These are phyloP conservation scores for Diarsia rubi DNA, from an alignment of 2,888 invertebrate genomes.

Conservation along the genomic window DNA sequence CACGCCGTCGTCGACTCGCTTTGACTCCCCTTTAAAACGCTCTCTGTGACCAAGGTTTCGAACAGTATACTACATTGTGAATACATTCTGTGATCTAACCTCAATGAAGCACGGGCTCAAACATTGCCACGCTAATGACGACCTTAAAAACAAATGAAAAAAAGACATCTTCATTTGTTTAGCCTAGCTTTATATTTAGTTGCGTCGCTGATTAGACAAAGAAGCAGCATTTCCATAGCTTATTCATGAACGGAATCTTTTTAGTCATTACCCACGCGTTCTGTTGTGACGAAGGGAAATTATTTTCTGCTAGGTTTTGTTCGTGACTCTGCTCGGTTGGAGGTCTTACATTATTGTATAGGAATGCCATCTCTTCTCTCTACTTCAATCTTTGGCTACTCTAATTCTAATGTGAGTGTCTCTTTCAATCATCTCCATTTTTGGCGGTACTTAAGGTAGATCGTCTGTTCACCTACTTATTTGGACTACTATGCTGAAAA, in stretches of 20 bases:
- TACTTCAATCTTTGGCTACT: no score
- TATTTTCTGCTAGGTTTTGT: not conserved
- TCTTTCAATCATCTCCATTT: no score
- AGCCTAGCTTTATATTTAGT: constrained; percentile 34
- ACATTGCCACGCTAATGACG: constrained; percentile 48
- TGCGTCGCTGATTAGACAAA: constrained; percentile 63
- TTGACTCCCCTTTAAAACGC: not conserved
- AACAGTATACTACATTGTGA: not conserved
- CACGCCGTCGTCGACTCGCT: no score
- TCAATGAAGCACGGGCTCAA: constrained; percentile 1
- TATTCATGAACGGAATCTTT: constrained; percentile 57
- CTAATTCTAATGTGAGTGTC: no score
- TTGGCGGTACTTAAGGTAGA: no score
- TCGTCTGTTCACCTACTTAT: no score
- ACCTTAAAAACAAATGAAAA: constrained; percentile 27
- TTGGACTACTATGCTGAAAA: no score
- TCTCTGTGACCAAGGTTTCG: not conserved
- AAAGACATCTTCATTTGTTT: constrained; percentile 37
- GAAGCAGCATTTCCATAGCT: constrained; percentile 55
- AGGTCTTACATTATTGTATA: not conserved
- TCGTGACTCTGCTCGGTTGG: not conserved
- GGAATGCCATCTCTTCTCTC: no score
- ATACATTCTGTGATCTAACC: not conserved
- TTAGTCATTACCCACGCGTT: constrained; percentile 23
- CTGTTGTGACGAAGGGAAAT: constrained; percentile 17